Percentiles rank a stretch among this genome's conserved stretches.
Evolutionary conservation across 2,113 vertebrate genomes (phyloP).

Genomic region (Chascanopsetta lugubris): DNA sequence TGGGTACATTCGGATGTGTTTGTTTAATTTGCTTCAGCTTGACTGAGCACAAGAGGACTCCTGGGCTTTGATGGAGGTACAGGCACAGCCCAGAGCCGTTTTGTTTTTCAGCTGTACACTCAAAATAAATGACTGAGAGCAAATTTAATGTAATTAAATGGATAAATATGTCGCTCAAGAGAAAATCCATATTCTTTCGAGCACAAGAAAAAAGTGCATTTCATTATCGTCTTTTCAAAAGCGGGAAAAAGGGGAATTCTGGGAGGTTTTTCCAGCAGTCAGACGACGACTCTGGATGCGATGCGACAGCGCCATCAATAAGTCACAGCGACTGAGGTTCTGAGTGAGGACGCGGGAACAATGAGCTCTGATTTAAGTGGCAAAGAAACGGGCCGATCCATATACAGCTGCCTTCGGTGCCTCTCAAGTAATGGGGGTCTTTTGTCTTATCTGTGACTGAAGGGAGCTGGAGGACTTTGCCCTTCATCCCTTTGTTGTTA

Average conservation of each 20-base stretch:
- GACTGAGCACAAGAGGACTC: too few species aligned
- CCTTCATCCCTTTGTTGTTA: slow-evolving; percentile 71
- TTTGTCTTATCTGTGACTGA: slow-evolving; percentile 66
- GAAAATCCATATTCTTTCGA: not conserved
- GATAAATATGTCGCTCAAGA: not conserved
- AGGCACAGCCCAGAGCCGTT: too few species aligned
- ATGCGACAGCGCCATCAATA: not conserved
- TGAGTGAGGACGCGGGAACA: slow-evolving; percentile 12
- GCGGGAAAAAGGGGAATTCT: too few species aligned
- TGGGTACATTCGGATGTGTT: too few species aligned
- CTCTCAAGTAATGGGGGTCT: slow-evolving; percentile 61
- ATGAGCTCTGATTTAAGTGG: slow-evolving; percentile 16
- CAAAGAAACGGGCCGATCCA: slow-evolving; percentile 14
- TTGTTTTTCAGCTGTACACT: too few species aligned
- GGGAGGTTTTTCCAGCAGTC: not conserved
- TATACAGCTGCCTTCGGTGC: slow-evolving; percentile 40
- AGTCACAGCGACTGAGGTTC: slow-evolving; percentile 7
- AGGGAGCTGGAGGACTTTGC: slow-evolving; percentile 64
- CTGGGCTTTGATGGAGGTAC: too few species aligned
- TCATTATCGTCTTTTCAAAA: too few species aligned
- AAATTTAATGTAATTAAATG: too few species aligned
- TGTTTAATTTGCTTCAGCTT: too few species aligned
- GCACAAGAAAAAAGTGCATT: not conserved
- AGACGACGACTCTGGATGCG: not conserved
- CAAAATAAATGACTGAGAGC: too few species aligned